Evolutionary conservation across 2,888 invertebrate species (phyloP).

Genomic region (Orchesellides sinensis): DNA sequence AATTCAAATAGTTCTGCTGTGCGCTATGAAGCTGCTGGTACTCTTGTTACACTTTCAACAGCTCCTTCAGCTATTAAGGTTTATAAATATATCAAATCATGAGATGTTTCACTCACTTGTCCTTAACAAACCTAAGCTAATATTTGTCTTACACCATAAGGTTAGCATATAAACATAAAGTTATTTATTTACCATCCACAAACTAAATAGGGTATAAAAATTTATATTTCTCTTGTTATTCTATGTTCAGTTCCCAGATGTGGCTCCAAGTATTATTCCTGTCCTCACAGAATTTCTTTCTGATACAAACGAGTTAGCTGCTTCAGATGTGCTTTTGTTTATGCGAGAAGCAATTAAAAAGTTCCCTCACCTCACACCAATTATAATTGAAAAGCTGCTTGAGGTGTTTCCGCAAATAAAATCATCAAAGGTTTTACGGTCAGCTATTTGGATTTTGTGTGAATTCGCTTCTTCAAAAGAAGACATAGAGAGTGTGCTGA

Average conservation of each 20-base stretch:
- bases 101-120: too few relatives aligned
- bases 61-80: constrained; percentile 98
- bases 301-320: constrained; percentile 92
- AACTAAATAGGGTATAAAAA: constrained; percentile 7
- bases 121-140: too few relatives aligned
- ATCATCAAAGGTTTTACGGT: constrained; percentile 93
- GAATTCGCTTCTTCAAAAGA: constrained; percentile 91
- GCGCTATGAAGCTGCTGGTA: constrained; percentile 98
- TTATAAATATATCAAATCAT: too few relatives aligned
- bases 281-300: constrained; percentile 95
- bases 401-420: constrained; percentile 92
- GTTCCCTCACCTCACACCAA: constrained; percentile 87
- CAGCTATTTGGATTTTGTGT: constrained; percentile 97
- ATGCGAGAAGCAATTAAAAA: constrained; percentile 97
- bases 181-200: too few relatives aligned
- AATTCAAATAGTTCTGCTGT: constrained; percentile 98
- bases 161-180: too few relatives aligned
- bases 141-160: too few relatives aligned
- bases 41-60: constrained; percentile 96
- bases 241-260: constrained; percentile 86
- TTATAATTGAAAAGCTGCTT: constrained; percentile 89
- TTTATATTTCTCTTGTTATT: constrained; percentile 9
- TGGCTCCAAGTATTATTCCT: constrained; percentile 94
- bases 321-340: constrained; percentile 95
- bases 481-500: constrained; percentile 89